phyloP scores from a whole-genome alignment of 1,140 invertebrate genomes.

The Meteorus sp. region DNA sequence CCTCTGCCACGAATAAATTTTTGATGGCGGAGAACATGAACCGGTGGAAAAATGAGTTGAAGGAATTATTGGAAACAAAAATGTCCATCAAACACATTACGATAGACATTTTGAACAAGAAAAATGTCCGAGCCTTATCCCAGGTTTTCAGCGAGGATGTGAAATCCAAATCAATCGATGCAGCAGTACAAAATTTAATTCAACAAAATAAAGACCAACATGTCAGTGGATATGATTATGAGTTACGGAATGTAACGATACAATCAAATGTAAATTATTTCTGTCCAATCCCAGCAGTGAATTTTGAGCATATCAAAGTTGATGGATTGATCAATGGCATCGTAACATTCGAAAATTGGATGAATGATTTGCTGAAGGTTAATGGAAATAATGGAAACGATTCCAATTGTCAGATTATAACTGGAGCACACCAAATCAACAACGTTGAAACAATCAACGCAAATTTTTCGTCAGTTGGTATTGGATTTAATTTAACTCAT shows the following conservation, averaged over 20 bases:
- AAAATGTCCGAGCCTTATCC: too few species aligned
- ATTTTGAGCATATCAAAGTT: conserved; percentile 34
- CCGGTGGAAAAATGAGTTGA: too few species aligned
- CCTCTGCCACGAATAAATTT: too few species aligned
- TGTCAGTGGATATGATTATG: not conserved
- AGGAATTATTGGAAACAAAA: too few species aligned
- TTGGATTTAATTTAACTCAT: conserved; percentile 27
- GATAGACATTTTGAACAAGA: too few species aligned
- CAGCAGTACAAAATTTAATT: too few species aligned
- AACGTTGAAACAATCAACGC: conserved; percentile 19
- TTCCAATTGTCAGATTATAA: conserved; percentile 36
- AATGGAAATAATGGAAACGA: too few species aligned
- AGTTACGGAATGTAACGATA: conserved; percentile 28
- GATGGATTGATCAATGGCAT: conserved; percentile 38
- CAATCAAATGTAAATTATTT: conserved; percentile 30
- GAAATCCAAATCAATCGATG: too few species aligned
- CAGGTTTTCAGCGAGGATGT: too few species aligned
- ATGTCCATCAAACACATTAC: too few species aligned
- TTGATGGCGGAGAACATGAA: too few species aligned
- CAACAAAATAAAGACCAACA: not conserved
- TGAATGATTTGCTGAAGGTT: conserved; percentile 36
- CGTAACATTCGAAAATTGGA: conserved; percentile 31
- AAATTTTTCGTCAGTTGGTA: conserved; percentile 23
- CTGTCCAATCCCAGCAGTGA: conserved; percentile 38
- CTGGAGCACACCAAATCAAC: conserved; percentile 31